Conservation (phyloP, 2,113 vertebrate genomes). For the Pimephales promelas region DNA sequence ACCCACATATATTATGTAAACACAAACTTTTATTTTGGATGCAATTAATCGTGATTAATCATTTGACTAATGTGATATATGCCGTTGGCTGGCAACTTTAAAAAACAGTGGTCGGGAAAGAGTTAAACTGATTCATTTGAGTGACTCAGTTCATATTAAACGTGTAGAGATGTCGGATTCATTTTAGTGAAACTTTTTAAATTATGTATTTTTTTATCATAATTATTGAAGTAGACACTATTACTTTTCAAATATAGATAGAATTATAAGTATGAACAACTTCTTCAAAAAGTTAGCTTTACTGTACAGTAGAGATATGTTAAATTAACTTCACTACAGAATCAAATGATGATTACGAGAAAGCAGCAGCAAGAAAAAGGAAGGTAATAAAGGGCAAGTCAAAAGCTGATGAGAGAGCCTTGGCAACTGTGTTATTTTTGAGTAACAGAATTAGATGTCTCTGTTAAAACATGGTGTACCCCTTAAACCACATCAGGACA, state of each 20-base stretch:
- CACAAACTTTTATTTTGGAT: too few relatives aligned
- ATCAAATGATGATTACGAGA: neutral
- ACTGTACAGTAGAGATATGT: neutral
- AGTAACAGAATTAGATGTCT: neutral
- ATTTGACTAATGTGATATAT: too few relatives aligned
- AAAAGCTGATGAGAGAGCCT: neutral
- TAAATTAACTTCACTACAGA: neutral
- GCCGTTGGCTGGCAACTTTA: too few relatives aligned
- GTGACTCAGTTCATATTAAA: neutral
- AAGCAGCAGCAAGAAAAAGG: neutral
- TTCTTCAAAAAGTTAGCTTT: neutral
- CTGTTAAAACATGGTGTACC: slow-evolving; percentile 20
- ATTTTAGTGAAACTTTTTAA: neutral
- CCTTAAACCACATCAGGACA: slow-evolving; percentile 17
- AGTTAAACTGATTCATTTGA: neutral
- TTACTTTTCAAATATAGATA: neutral
- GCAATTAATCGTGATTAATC: too few relatives aligned
- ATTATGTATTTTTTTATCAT: neutral
- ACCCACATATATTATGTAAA: too few relatives aligned
- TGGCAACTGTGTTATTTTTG: neutral
- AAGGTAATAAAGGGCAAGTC: neutral
- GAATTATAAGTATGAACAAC: neutral
- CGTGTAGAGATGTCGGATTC: neutral
- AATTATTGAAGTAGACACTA: neutral
- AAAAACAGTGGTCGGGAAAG: too few relatives aligned